phyloP scores from a whole-genome alignment of 2,797 vertebrate genomes.

The Sebastes matsubarae region DNA sequence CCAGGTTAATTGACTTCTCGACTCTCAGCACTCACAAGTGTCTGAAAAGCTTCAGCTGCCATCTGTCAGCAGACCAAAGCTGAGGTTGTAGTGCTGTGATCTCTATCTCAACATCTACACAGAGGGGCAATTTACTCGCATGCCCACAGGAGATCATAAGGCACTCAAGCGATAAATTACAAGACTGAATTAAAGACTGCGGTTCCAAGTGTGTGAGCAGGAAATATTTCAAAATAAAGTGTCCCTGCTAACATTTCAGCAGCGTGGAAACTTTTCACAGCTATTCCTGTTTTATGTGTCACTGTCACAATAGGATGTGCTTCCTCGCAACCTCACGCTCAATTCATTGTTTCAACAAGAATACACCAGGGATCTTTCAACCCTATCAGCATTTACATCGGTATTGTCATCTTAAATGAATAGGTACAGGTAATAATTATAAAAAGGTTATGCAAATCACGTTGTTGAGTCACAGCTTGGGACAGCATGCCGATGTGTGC shows the following conservation, averaged over 20 bases:
- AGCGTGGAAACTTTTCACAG: slow-evolving; percentile 3
- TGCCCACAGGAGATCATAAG: slow-evolving; percentile 65
- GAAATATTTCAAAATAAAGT: slow-evolving; percentile 50
- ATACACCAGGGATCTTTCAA: background rate
- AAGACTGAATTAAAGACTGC: slow-evolving; percentile 43
- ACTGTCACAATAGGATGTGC: slow-evolving; percentile 34
- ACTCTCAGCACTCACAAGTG: slow-evolving; percentile 8
- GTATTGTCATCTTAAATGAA: background rate
- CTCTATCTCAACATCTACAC: slow-evolving; percentile 61
- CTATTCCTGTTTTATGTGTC: slow-evolving; percentile 23
- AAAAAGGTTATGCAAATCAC: background rate
- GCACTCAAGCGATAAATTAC: slow-evolving; percentile 48
- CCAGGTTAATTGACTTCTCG: slow-evolving; percentile 39
- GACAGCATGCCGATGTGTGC: background rate
- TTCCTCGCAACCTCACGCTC: slow-evolving; percentile 18
- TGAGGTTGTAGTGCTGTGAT: slow-evolving; percentile 55
- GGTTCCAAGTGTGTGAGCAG: slow-evolving; percentile 43
- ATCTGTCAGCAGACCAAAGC: slow-evolving; percentile 44
- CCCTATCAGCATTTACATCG: fast-evolving
- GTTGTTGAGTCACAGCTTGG: slow-evolving; percentile 29
- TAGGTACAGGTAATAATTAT: background rate
- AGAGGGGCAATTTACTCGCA: slow-evolving; percentile 52
- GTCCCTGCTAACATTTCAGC: slow-evolving; percentile 21
- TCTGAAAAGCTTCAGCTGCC: slow-evolving; percentile 18
- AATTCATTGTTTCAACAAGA: slow-evolving; percentile 12